phyloP scores from a whole-genome alignment of 2,797 vertebrate genomes.

The Eulemur rubriventer region DNA sequence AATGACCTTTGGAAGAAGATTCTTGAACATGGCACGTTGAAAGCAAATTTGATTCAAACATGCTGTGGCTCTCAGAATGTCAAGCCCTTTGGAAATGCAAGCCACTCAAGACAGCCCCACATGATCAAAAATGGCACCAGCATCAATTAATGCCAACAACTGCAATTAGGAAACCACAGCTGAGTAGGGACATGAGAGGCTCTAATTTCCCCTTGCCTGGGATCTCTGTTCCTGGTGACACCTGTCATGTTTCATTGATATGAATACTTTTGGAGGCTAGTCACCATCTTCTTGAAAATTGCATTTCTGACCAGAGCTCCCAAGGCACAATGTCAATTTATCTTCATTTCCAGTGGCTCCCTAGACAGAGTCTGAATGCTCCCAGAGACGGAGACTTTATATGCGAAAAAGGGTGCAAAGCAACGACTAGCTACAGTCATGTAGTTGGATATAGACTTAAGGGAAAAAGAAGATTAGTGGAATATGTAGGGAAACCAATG shows the following conservation, averaged over 20 bases:
- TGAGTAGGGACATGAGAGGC: conserved; percentile 57
- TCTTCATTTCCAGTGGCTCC: conserved; percentile 67
- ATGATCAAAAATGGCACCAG: conserved; percentile 75
- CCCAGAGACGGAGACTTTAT: conserved; percentile 6
- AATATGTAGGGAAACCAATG: background rate
- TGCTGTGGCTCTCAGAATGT: conserved; percentile 67
- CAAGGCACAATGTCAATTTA: conserved; percentile 66
- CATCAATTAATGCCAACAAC: conserved; percentile 73
- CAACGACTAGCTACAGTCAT: background rate
- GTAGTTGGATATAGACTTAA: background rate
- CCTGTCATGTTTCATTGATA: conserved; percentile 78
- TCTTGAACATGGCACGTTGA: conserved; percentile 69
- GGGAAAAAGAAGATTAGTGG: conserved; percentile 21
- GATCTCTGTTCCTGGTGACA: conserved; percentile 74
- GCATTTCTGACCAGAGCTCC: conserved; percentile 65
- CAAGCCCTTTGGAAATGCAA: conserved; percentile 71
- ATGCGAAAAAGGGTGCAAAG: conserved; percentile 42
- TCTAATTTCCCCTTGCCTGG: conserved; percentile 72
- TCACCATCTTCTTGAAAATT: conserved; percentile 76
- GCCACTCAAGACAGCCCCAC: conserved; percentile 42
- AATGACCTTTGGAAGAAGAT: conserved; percentile 55
- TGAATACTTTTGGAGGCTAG: conserved; percentile 67
- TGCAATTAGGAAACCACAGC: conserved; percentile 71
- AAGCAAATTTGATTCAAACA: conserved; percentile 72
- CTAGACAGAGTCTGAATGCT: conserved; percentile 11